These are phyloP conservation scores for Leptopilina boulardi DNA, from an alignment of 1,140 invertebrate species.

Conservation along the genomic window DNA sequence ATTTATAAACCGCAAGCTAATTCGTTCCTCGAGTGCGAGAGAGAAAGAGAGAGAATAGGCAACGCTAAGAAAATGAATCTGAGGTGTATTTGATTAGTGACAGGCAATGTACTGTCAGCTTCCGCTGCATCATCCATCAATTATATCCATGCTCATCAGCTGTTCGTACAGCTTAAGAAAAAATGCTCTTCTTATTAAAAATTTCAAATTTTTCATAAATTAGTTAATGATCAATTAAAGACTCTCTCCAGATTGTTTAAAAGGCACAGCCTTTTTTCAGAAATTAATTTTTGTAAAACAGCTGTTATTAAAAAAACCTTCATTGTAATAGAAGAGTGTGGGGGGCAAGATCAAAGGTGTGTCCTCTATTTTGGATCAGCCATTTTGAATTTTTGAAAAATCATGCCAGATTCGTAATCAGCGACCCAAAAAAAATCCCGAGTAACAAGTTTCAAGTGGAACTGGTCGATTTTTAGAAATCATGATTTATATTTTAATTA, in stretches of 20 bases:
- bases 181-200: slow-evolving; percentile 36
- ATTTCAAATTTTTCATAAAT: background rate
- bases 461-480: too few relatives aligned
- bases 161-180: slow-evolving; percentile 34
- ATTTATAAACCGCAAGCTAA: slow-evolving; percentile 62
- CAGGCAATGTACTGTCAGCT: slow-evolving; percentile 34
- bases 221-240: background rate
- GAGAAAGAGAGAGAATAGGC: slow-evolving; percentile 42
- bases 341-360: too few relatives aligned
- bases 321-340: too few relatives aligned
- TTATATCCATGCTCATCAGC: slow-evolving; percentile 41
- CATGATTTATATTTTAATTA: too few relatives aligned
- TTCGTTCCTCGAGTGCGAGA: slow-evolving; percentile 56
- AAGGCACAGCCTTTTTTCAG: background rate
- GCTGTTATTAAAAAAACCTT: too few relatives aligned
- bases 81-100: slow-evolving; percentile 59
- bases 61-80: slow-evolving; percentile 50
- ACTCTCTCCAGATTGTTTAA: background rate
- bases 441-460: too few relatives aligned
- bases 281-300: background rate
- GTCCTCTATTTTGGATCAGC: too few relatives aligned
- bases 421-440: too few relatives aligned
- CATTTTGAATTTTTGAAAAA: too few relatives aligned
- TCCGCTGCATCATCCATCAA: slow-evolving; percentile 18
- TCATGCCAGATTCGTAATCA: too few relatives aligned